Conservation (phyloP, 1,140 invertebrate species). For the Cotesia glomerata region DNA sequence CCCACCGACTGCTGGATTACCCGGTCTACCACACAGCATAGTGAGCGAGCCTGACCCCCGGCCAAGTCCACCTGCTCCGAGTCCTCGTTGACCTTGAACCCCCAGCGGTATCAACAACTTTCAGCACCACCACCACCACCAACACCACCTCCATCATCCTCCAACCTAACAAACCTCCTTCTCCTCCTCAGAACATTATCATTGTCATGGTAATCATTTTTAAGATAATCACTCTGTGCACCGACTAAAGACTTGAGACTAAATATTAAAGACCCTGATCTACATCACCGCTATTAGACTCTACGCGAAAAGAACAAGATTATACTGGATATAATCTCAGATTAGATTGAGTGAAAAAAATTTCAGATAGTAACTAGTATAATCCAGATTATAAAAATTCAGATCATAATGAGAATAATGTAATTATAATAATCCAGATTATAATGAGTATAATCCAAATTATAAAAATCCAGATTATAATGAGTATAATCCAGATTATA, state of each 20-base stretch:
- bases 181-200: slow-evolving; percentile 42
- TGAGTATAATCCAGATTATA: too few relatives aligned
- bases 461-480: too few relatives aligned
- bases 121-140: slow-evolving; percentile 26
- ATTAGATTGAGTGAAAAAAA: too few relatives aligned
- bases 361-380: too few relatives aligned
- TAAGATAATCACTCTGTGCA: slow-evolving; percentile 22
- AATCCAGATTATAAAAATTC: too few relatives aligned
- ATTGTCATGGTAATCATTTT: slow-evolving; percentile 37
- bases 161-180: slow-evolving; percentile 45
- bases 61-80: slow-evolving; percentile 60
- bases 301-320: too few relatives aligned
- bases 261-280: too few relatives aligned
- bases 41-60: slow-evolving; percentile 61
- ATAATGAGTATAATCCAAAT: too few relatives aligned
- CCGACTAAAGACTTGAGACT: neutral
- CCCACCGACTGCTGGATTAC: slow-evolving; percentile 54
- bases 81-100: slow-evolving; percentile 61
- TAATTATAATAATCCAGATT: too few relatives aligned
- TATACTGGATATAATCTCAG: too few relatives aligned
- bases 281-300: too few relatives aligned
- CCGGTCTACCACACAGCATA: slow-evolving; percentile 62
- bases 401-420: too few relatives aligned
- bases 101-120: slow-evolving; percentile 17
- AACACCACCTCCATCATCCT: slow-evolving; percentile 43